Conservation (phyloP, 2,113 vertebrate genomes). For the Fregetta grallaria region DNA sequence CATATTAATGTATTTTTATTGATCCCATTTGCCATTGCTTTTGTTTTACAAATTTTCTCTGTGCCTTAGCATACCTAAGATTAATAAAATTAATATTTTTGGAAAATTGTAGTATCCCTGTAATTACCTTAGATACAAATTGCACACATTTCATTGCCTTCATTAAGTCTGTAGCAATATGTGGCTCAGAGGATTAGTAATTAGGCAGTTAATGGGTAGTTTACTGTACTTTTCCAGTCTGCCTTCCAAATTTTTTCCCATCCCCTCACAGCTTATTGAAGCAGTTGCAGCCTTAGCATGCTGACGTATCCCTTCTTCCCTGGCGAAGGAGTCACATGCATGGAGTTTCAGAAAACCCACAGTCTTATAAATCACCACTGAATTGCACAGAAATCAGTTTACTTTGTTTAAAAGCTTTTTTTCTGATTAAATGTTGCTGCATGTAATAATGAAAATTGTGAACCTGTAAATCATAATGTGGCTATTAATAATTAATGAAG, state of each 20-base stretch:
- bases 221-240: neutral
- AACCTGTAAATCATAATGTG: neutral
- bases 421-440: neutral
- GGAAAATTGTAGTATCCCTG: neutral
- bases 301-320: neutral
- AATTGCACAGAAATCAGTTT: neutral
- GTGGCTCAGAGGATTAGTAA: conserved; percentile 1
- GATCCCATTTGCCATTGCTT: neutral
- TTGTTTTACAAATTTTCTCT: neutral
- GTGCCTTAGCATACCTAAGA: neutral
- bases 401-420: neutral
- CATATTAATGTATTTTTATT: neutral
- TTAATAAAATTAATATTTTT: conserved; percentile 27
- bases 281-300: neutral
- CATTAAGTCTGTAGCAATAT: neutral
- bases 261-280: neutral
- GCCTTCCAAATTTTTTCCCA: neutral
- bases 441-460: neutral
- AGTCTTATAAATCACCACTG: neutral
- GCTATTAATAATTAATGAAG: neutral
- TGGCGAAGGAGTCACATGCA: neutral
- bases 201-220: neutral
- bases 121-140: conserved; percentile 7
- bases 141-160: neutral
- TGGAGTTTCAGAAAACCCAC: neutral